Base-by-base conservation (phyloP, 2,888 invertebrate genomes). In the Zygaena filipendulae region DNA sequence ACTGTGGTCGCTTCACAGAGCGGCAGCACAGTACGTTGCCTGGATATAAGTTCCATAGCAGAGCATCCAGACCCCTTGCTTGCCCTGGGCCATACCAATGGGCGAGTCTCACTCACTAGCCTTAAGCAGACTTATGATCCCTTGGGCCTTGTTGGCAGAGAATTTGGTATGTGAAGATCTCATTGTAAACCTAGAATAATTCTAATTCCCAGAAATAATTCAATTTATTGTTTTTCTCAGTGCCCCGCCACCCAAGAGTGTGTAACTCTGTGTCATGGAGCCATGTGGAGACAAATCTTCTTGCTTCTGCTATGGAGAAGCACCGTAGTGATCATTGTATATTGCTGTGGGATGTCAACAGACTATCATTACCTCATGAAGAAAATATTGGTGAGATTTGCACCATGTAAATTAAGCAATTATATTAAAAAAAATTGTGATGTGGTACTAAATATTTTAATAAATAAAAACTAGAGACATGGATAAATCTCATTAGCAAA, bases 241-340 rank as follows among this genome's bases (percentile, higher is more conserved):
- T 87, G 30, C 91, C 95, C 0, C 87, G 91, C 29, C 91, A 93
- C 60, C 85, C 90, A 7, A 80, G 97, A 5, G 88, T 91, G 39
- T 96, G 96, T 57, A 91, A 93, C 47, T 86, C 90, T 1, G 84
- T 97, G 8, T 85, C 91, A 14, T 97, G 96, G 95, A 95, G 92
- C 62, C 90, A 88, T 14, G 67, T 83, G 7, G 94, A 96, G 45
- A 83, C 84, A 11, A 90, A 92, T 60, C 77, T 95, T 44, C 69
- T 97, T 33, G 93, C 92, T 0, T 90, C 90, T 29, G 96, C 93
- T 0, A 82, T 96, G 47, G 97, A 97, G 49, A 93, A 92, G 57
- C 89, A 93, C 57, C 84, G 95, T 38, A 89, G 91, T 19, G 97
- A 97, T 62, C 88, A 90, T 59, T 93, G 92, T 33, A 86, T 97